Evolutionary conservation across 2,888 invertebrate genomes (phyloP), one percentile per base, ranked within the genome.

Genomic region (Fabriciana adippe): DNA sequence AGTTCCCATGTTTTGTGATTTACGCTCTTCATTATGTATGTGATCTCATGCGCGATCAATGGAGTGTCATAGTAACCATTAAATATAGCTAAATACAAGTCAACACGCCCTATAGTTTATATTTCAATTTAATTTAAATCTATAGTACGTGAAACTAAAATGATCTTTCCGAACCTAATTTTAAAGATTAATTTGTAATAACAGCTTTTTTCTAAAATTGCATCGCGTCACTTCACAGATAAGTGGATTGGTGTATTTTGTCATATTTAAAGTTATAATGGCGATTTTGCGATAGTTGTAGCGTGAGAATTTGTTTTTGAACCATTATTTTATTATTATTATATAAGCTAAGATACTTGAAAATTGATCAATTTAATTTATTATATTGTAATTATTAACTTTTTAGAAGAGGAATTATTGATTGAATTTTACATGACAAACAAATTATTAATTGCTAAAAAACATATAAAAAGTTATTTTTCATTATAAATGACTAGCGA

Each of bases 11-110:
- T 84, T 84, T 81, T 80, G 79, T 73, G 69, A 80, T 79, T 83
- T 83, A 84, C 83, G 87, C 81, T 76, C 78, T 41, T 41, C 35
- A 78, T 74, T 74, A 72, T 77, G 61, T 15, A 26, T 61, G 85
- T 85, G 83, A 82, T 77, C 71, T 78, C 85, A 89, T 85, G 87
- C 89, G 83, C 84, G 82, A 85, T 88, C 88, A 91, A 92, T 91
- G 88, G 89, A 83, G 82, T 92, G 90, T 91, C 88, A 89, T 85
- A 80, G 77, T 89, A 89, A 88, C 89, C 89, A 90, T 90, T 90
- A 84, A 88, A 89, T 86, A 87, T 81, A 72, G 76, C 83, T 85
- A 85, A 85, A 61, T 51, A 82, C 78, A 77, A 76, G 74, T 85
- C 82, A 81, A 80, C 82, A 89, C 89, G 87, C 90, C 90, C 88